Conservation (phyloP, 2,797 vertebrate genomes). For the Capromys pilorides region DNA sequence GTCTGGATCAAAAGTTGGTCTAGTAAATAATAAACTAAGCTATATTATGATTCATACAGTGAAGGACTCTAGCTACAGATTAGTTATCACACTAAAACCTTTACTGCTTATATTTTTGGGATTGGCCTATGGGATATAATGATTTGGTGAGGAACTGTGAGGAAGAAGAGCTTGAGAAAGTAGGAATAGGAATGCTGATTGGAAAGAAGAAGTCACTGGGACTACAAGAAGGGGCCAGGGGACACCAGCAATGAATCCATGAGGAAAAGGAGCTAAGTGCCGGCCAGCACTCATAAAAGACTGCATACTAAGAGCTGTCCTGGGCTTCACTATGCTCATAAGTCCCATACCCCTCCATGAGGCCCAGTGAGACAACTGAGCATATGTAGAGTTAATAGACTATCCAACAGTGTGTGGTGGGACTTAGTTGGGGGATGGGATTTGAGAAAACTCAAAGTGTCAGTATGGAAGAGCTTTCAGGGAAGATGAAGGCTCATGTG, state of each 20-base stretch:
- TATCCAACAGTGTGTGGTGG: not conserved
- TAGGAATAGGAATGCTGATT: not conserved
- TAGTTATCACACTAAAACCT: not conserved
- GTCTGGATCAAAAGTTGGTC: not conserved
- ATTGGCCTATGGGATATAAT: not conserved
- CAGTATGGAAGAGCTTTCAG: not conserved
- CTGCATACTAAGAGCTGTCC: not conserved
- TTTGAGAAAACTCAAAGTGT: not conserved
- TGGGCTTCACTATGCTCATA: not conserved
- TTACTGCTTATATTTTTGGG: not conserved
- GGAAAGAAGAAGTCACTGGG: not conserved
- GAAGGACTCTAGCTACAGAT: not conserved
- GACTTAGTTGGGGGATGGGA: not conserved
- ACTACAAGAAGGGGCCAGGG: not conserved
- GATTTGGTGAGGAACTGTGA: not conserved
- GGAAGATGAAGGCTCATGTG: rapidly evolving
- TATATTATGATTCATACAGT: not conserved
- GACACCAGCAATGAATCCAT: not conserved
- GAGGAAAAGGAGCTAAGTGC: not conserved
- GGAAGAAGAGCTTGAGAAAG: not conserved
- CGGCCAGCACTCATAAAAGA: not conserved
- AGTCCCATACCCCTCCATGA: not conserved
- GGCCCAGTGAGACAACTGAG: not conserved
- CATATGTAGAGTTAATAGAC: not conserved
- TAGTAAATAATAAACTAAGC: not conserved